Evolutionary conservation across 2,113 vertebrate species (phyloP), one percentile per base, ranked within the genome.

Genomic region (Mormoops blainvillei): DNA sequence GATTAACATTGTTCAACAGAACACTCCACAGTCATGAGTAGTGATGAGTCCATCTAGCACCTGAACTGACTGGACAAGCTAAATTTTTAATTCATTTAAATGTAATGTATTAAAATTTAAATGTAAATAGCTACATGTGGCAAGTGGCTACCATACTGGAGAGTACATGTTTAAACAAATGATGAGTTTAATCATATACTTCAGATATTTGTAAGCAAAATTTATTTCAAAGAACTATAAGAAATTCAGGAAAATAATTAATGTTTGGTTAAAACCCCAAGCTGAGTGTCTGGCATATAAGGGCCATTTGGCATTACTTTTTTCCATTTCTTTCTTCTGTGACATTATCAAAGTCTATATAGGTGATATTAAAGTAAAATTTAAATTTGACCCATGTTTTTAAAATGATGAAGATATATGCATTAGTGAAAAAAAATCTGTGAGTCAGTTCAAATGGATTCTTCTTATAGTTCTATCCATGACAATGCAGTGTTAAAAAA

Each of bases 11-110:
- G 3, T 41, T 18, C 56, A 61, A 14, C 2, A 18, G 1, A 19
- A 56, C 16, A 63, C 36, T 67, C 33, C 24, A 18, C 24, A 22
- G 41, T 26, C 26, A 54, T 28, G 38, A 36, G 24, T 3, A 68
- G 36, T 18, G 31, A 16, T 7, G 9, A 4, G 14, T 28, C 38
- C 36, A 12, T 1, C 10, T 20, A 58, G 22, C 0, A 36, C 9
- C 2, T 77, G 45, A 78, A 70, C n/a, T 26, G 18, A 41, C 4
- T 28, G 43, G 4, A 56, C 2, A 4, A 81, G 22, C 18, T 41
- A 86, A 43, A 65, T 1, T 71, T 38, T 48, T 36, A 48, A 48
- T 24, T 71, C 36, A 52, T 38, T 78, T 48, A 67, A 11, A 9
- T 65, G 41, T 74, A 73, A 36, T 31, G 38, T 43, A 38, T 68